Evolutionary conservation across 2,113 vertebrate species (phyloP).

Genomic region (Puntigrus tetrazona): DNA sequence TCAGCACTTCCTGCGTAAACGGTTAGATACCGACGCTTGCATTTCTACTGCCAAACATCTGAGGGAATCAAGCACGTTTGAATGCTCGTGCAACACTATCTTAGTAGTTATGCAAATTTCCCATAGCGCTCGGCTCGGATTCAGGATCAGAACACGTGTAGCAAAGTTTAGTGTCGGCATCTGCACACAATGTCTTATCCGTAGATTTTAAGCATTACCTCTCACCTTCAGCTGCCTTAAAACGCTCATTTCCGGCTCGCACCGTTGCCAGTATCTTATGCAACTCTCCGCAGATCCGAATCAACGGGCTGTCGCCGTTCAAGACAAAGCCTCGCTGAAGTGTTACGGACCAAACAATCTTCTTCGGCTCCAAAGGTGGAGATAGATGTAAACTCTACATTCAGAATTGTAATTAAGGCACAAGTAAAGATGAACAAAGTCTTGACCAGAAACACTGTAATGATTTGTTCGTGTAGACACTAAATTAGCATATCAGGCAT

Average conservation of each 20-base stretch:
- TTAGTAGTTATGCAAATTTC: slow-evolving; percentile 11
- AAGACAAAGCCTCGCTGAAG: slow-evolving; percentile 4
- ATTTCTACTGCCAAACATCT: slow-evolving; percentile 20
- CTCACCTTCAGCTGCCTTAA: slow-evolving; percentile 53
- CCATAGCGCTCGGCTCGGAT: neutral
- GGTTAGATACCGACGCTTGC: neutral
- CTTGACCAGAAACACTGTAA: slow-evolving; percentile 44
- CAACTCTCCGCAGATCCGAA: slow-evolving; percentile 12
- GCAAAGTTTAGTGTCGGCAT: slow-evolving; percentile 13
- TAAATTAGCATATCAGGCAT: neutral
- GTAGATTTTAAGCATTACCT: slow-evolving; percentile 40
- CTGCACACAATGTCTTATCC: neutral
- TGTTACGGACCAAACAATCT: slow-evolving; percentile 14
- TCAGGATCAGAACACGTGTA: slow-evolving; percentile 9
- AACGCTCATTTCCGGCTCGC: slow-evolving; percentile 12
- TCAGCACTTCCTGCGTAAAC: neutral
- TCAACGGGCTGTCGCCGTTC: neutral
- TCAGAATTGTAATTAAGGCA: neutral
- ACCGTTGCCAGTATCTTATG: slow-evolving; percentile 31
- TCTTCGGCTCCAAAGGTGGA: neutral
- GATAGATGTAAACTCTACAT: neutral
- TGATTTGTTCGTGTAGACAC: neutral
- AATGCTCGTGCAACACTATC: neutral
- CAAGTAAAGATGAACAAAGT: slow-evolving; percentile 2
- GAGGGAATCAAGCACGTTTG: neutral